These are phyloP conservation scores for Chaetodon auriga DNA, from an alignment of 2,113 vertebrate genomes.

Conservation along the genomic window DNA sequence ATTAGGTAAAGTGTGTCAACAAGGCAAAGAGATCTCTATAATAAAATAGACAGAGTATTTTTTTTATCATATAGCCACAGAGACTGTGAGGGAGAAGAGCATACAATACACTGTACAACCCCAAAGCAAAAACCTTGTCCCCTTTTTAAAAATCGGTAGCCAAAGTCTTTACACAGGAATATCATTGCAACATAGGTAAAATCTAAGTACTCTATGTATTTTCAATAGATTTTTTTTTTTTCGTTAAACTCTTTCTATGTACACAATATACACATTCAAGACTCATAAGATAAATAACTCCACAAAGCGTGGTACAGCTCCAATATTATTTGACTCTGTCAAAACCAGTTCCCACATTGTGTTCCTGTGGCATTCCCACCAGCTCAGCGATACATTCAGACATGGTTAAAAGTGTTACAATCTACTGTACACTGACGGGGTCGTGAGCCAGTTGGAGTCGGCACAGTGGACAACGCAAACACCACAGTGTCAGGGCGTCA, in stretches of 20 bases:
- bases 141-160: slow-evolving; percentile 69
- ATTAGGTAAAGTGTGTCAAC: slow-evolving; percentile 89
- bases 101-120: slow-evolving; percentile 66
- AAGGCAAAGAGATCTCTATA: slow-evolving; percentile 79
- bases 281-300: slow-evolving; percentile 74
- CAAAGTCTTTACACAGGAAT: slow-evolving; percentile 74
- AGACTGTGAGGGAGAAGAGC: slow-evolving; percentile 66
- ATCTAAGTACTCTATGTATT: slow-evolving; percentile 69
- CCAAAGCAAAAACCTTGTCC: slow-evolving; percentile 46
- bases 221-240: slow-evolving; percentile 58
- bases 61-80: slow-evolving; percentile 53
- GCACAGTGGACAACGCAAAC: slow-evolving; percentile 21
- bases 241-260: slow-evolving; percentile 77
- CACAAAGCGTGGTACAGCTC: slow-evolving; percentile 46
- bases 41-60: slow-evolving; percentile 75
- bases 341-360: slow-evolving; percentile 29
- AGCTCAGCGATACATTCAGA: slow-evolving; percentile 90
- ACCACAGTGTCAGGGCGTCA: slow-evolving; percentile 7
- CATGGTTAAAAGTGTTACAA: slow-evolving; percentile 86
- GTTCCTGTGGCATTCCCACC: slow-evolving; percentile 44
- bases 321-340: slow-evolving; percentile 47
- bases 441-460: slow-evolving; percentile 39
- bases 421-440: slow-evolving; percentile 74
- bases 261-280: slow-evolving; percentile 76
- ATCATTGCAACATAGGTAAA: slow-evolving; percentile 69